phyloP scores from a whole-genome alignment of 2,888 invertebrate genomes.

The Eupeodes latifasciatus region DNA sequence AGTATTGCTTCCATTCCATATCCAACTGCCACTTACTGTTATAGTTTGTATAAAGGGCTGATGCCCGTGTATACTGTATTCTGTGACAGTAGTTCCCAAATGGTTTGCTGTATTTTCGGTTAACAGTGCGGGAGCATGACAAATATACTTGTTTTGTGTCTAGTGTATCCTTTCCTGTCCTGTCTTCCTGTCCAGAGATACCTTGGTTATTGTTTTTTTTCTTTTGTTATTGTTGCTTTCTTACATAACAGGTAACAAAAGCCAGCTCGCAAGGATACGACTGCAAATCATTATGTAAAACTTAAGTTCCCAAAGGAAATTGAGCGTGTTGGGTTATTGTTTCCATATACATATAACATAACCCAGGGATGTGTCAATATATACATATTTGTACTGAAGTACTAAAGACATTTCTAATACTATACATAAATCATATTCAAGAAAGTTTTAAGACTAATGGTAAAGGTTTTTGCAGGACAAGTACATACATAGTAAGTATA shows the following conservation, averaged over 20 bases:
- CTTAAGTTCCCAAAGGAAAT: conserved; percentile 69
- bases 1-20: conserved; percentile 56
- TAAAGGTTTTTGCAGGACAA: too few relatives aligned
- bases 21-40: conserved; percentile 45
- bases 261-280: neutral
- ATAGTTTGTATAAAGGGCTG: neutral
- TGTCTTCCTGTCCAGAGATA: neutral
- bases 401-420: too few relatives aligned
- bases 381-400: neutral
- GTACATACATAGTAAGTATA: too few relatives aligned
- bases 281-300: conserved; percentile 68
- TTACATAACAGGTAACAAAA: neutral
- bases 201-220: conserved; percentile 5
- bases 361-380: neutral
- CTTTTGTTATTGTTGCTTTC: neutral
- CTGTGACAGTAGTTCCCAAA: conserved; percentile 64
- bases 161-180: conserved; percentile 18
- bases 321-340: conserved; percentile 59
- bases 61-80: conserved; percentile 25
- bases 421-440: too few relatives aligned
- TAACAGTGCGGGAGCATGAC: conserved; percentile 45
- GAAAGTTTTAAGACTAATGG: too few relatives aligned
- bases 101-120: conserved; percentile 64
- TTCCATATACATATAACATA: neutral
- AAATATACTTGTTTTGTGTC: conserved; percentile 33